Base-by-base conservation (phyloP, 2,888 invertebrate species). In the Peribatodes rhomboidaria region DNA sequence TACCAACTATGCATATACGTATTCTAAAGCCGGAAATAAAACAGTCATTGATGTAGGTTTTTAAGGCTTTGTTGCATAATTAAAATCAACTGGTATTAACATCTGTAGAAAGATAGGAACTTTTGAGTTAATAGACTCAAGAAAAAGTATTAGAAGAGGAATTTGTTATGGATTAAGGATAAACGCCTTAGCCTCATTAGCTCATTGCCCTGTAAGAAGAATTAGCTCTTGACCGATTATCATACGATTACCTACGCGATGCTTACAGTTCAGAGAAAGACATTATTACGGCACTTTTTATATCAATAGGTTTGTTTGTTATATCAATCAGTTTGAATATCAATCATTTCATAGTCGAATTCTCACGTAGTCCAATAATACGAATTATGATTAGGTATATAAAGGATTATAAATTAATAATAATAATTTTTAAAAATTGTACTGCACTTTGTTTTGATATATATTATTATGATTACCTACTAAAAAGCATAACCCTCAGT, bases 151-250 rank as follows among this genome's bases (percentile, higher is more conserved):
- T 35, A 13, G 39, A 53, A 39, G 20, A 47, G 52, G 53, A 55
- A 61, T 59, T 56, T 54, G 39, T 42, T 60, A 61, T 41, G 20
- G 41, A 46, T n/a, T n/a, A 61, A 61, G 57, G 56, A 46, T 52
- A 65, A 66, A 44, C 64, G 22, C 49, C 52, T 65, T 72, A 72
- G 63, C 61, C 57, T 55, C 60, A 55, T 70, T 70, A 67, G 58
- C 57, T 55, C 60, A 55, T 70, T 70, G 65, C 63, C 62, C 63
- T 66, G 47, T 60, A 46, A 39, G 41, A 42, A 59, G 58, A 68
- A 67, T 76, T 69, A 70, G 66, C 73, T 53, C 53, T 64, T 71
- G 47, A 44, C 52, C 55, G 69, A 77, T 77, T 78, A 76, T 54
- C 62, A 64, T 63, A 61, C n/a, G n/a, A n/a, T n/a, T n/a, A n/a